Evolutionary conservation across 2,797 vertebrate species (phyloP).

Genomic region (Spheniscus humboldti): DNA sequence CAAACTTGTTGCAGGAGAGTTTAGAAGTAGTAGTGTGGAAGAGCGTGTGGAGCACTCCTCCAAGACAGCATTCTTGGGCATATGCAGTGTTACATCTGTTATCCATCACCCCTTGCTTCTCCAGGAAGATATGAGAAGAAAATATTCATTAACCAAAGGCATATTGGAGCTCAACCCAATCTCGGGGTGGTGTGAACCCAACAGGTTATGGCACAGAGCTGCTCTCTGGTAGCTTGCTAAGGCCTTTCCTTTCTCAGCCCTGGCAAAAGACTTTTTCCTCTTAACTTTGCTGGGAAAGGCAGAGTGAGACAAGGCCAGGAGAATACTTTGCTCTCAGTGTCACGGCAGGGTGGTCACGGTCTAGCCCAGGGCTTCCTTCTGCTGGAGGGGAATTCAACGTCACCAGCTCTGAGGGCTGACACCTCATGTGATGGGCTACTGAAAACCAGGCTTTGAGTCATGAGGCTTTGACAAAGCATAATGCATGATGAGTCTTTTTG

Average conservation of each 20-base stretch:
- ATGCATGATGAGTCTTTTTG: rapidly evolving
- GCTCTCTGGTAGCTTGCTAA: not conserved
- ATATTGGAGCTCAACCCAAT: not conserved
- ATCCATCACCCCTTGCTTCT: no score
- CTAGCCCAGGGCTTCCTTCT: not conserved
- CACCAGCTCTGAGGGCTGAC: not conserved
- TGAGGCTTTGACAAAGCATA: not conserved
- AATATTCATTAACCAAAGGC: not conserved
- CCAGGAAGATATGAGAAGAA: not conserved
- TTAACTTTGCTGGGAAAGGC: not conserved
- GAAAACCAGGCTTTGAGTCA: not conserved
- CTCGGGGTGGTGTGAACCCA: not conserved
- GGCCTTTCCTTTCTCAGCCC: not conserved
- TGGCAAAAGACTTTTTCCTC: not conserved
- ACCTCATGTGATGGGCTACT: not conserved
- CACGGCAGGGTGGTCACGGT: not conserved
- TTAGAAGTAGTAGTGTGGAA: not conserved
- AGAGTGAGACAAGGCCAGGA: not conserved
- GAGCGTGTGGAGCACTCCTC: not conserved
- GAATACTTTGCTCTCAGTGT: rapidly evolving
- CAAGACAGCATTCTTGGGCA: not conserved
- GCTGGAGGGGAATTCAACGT: not conserved
- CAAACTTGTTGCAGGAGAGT: not conserved
- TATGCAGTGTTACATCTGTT: not conserved
- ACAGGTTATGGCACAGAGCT: not conserved